Conservation (phyloP, 1,140 invertebrate species). For the Phocides pigmalion region DNA sequence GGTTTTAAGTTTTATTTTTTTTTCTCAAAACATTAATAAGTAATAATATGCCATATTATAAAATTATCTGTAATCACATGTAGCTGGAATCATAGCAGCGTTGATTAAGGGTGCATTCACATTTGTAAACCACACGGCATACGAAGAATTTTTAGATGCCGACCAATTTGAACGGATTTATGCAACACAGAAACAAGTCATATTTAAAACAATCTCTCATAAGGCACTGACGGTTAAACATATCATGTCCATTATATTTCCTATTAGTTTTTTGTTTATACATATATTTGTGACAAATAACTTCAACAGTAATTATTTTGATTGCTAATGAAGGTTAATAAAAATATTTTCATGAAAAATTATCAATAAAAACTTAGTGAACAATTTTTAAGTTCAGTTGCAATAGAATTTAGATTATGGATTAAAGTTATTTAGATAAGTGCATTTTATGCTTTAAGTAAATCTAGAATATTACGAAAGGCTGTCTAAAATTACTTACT, state of each 20-base stretch:
- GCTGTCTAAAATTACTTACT: no score
- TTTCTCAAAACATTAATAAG: neutral
- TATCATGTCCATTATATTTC: neutral
- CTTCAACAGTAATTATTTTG: no score
- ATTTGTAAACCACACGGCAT: neutral
- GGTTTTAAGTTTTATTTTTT: neutral
- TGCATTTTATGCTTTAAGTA: no score
- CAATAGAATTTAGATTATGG: no score
- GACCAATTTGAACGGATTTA: neutral
- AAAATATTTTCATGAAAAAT: no score
- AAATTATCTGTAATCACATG: neutral
- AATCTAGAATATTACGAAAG: no score
- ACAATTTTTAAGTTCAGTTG: no score
- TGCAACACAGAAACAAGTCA: neutral
- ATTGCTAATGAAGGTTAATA: no score
- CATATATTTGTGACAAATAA: no score
- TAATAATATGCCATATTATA: neutral
- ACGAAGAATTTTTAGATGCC: neutral
- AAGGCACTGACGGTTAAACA: conserved; percentile 5
- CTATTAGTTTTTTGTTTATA: no score
- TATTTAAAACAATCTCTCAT: neutral
- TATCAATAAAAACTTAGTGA: no score
- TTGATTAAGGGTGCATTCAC: conserved; percentile 1
- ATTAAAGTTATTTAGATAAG: no score
- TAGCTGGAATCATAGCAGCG: neutral